Percentiles rank a stretch among this genome's conserved stretches.
These are phyloP conservation scores for Gastracanthus pulcherrimus DNA, from an alignment of 2,888 invertebrate genomes.

Conservation along the genomic window DNA sequence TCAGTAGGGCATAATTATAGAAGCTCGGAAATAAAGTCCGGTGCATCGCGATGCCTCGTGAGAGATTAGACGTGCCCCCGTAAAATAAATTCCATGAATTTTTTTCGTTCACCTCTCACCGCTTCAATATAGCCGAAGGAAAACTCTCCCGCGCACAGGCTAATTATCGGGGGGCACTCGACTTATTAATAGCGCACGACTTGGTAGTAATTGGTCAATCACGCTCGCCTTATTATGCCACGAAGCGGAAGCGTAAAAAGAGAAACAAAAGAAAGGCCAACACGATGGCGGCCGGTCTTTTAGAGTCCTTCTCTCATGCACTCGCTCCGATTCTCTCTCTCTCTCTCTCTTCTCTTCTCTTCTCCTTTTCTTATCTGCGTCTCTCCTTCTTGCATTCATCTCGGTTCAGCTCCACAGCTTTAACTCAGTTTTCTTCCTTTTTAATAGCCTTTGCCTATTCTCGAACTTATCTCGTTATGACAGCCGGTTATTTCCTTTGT, in stretches of 20 bases:
- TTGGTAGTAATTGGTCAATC: conserved; percentile 58
- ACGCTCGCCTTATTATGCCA: conserved; percentile 45
- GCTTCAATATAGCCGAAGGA: too few relatives aligned
- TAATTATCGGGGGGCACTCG: conserved; percentile 35
- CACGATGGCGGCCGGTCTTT: background rate
- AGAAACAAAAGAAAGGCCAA: conserved; percentile 31
- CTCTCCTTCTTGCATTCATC: background rate
- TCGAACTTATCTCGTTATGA: conserved; percentile 45
- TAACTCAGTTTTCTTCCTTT: conserved; percentile 31
- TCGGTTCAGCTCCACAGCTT: background rate
- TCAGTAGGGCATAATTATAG: conserved; percentile 6
- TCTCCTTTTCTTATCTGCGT: background rate
- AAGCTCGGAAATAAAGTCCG: background rate
- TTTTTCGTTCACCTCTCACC: too few relatives aligned
- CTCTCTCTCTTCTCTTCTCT: background rate
- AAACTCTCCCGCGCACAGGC: conserved; percentile 11
- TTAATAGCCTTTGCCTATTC: conserved; percentile 33
- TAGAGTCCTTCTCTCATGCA: conserved; percentile 6
- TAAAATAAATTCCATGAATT: background rate
- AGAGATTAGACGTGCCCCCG: conserved; percentile 1
- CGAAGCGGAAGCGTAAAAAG: conserved; percentile 18
- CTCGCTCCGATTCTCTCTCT: background rate
- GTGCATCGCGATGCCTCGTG: background rate
- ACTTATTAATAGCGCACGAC: conserved; percentile 50
- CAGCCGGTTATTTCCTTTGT: conserved; percentile 21